Percentiles rank a stretch among this genome's conserved stretches.
Evolutionary conservation across 2,113 vertebrate genomes (phyloP).

Genomic region (Oreochromis niloticus): DNA sequence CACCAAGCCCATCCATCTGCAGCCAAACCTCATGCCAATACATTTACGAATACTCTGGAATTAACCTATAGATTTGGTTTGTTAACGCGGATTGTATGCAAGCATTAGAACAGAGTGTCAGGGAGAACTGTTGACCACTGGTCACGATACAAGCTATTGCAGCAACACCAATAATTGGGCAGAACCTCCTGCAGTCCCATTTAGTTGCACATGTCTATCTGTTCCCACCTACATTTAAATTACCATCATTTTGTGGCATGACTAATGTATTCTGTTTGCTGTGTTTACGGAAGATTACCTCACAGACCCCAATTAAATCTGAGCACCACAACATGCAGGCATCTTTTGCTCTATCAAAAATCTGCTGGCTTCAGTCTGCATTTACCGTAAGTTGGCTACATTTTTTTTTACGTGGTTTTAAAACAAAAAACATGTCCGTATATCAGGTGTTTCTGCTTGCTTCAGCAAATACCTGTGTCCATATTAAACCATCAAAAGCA

Average conservation of each 20-base stretch:
- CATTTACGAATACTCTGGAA: neutral
- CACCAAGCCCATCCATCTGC: slow-evolving; percentile 49
- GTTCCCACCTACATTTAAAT: neutral
- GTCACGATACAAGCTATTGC: neutral
- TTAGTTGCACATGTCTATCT: neutral
- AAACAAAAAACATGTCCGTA: neutral
- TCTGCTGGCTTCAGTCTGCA: neutral
- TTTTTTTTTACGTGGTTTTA: neutral
- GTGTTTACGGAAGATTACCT: neutral
- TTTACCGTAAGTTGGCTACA: neutral
- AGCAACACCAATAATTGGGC: neutral
- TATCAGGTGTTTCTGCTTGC: neutral
- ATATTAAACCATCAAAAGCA: neutral
- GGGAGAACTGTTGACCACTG: neutral
- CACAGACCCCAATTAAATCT: neutral
- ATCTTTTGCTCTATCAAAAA: neutral
- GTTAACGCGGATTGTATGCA: neutral
- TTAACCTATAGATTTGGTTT: slow-evolving; percentile 42
- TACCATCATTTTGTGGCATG: neutral
- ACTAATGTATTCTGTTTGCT: neutral
- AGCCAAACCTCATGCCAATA: slow-evolving; percentile 43
- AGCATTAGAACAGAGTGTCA: neutral
- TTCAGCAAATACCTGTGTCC: neutral
- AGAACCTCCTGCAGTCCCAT: neutral
- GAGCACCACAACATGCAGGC: neutral